Evolutionary conservation across 2,797 vertebrate genomes (phyloP), one percentile per base, ranked within the genome.

Genomic region (Cirrhinus mrigala): DNA sequence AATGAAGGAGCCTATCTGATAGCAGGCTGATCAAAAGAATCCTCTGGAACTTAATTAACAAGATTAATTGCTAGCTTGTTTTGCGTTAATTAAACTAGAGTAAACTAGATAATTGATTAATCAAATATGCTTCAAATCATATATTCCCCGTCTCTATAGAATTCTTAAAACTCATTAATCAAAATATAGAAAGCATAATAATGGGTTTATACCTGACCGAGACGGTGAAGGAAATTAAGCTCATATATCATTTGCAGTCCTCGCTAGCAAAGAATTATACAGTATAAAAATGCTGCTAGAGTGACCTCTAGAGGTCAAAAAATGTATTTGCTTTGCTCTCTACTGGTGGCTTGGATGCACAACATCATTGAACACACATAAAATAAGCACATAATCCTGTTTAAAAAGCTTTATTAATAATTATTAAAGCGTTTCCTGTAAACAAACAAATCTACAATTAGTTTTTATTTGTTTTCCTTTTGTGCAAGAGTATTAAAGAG

Each of bases 31-130:
- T 86, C 81, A 73, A 83, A 79, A 44, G 24, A 74, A 44, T 79
- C 29, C 81, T 73, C 8, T 48, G 81, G 14, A 87, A 80, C 24
- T 83, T 80, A 71, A 87, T 87, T 80, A 83, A 68, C 79, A 79
- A 79, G 79, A 85, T 81, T 79, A 87, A 82, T 79, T 48, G 52
- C 70, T 27, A 52, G 79, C 73, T 37, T 15, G 48, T 37, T 56
- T 52, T 74, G 56, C 58, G 12, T 66, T 64, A 79, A 84, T 81
- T 73, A 78, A 46, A 70, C 22, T 46, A 18, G 54, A 58, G 20
- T 66, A 83, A 71, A 52, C 20, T 29, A 64, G 68, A 79, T 85
- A 79, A 78, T 48, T 50, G 29, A 79, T 79, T 8, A 54, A 87
- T 85, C 48, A 82, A 69, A 54, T 46, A 76, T 84, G 74, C 44